Conservation (phyloP, 2,888 invertebrate genomes). For the Pelosia muscerda region DNA sequence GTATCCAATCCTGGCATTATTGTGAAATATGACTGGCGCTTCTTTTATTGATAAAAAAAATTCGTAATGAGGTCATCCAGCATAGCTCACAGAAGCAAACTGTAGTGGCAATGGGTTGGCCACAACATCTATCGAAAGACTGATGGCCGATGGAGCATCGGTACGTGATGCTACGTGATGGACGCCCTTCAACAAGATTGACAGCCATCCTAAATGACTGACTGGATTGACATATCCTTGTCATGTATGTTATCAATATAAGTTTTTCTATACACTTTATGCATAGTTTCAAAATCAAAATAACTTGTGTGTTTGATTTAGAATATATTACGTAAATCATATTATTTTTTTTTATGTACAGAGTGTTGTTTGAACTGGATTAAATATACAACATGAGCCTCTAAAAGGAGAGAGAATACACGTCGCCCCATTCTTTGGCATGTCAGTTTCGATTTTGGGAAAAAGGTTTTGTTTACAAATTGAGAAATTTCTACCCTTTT, state of each 20-base stretch:
- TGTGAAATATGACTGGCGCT: background rate
- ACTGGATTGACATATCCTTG: too few species aligned
- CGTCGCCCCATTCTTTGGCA: constrained; percentile 21
- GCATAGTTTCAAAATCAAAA: background rate
- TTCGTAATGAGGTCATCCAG: background rate
- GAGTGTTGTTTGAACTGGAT: constrained; percentile 12
- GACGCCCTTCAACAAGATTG: too few species aligned
- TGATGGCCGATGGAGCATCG: background rate
- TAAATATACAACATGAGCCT: background rate
- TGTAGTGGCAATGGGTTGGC: background rate
- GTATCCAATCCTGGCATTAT: background rate
- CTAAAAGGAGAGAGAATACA: background rate
- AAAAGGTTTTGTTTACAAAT: constrained; percentile 27
- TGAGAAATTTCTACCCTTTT: constrained; percentile 21
- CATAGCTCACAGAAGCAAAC: background rate
- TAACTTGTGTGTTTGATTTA: background rate
- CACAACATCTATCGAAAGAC: background rate
- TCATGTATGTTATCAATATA: too few species aligned
- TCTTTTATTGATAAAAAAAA: background rate
- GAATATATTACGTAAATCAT: background rate
- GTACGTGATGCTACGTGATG: too few species aligned
- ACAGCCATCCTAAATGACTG: too few species aligned
- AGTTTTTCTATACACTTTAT: too few species aligned
- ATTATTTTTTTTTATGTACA: background rate
- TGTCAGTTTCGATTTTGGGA: constrained; percentile 25